Conservation (phyloP, 2,797 vertebrate species). For the Lates japonicus region DNA sequence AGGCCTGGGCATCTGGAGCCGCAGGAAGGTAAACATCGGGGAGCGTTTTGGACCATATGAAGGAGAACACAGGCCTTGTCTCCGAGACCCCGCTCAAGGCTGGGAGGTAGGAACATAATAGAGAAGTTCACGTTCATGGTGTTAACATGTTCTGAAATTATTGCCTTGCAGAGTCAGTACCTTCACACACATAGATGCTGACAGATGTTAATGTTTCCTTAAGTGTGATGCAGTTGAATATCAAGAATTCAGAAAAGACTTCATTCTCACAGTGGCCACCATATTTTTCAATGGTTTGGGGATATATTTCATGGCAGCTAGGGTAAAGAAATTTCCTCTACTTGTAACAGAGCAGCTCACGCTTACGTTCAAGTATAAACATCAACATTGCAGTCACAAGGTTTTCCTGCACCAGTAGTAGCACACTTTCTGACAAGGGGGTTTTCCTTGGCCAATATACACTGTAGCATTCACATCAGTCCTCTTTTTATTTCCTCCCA, state of each 20-base stretch:
- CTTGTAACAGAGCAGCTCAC: slow-evolving; percentile 17
- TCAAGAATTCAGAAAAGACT: not conserved
- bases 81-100: slow-evolving; percentile 88
- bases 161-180: slow-evolving; percentile 1
- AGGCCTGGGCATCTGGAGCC: slow-evolving; percentile 94
- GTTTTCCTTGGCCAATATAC: slow-evolving; percentile 44
- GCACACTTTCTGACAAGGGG: slow-evolving; percentile 35
- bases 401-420: slow-evolving; percentile 39
- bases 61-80: slow-evolving; percentile 87
- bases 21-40: slow-evolving; percentile 91
- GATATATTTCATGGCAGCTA: slow-evolving; percentile 20
- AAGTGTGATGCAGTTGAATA: not conserved
- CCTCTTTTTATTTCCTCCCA: slow-evolving; percentile 60
- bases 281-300: not conserved
- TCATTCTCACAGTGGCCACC: not conserved
- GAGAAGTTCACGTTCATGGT: not conserved
- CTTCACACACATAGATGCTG: not conserved
- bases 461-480: slow-evolving; percentile 59
- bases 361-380: slow-evolving; percentile 37
- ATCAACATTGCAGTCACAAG: slow-evolving; percentile 29
- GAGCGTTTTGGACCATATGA: slow-evolving; percentile 95
- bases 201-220: not conserved
- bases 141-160: not conserved
- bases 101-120: slow-evolving; percentile 92
- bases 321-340: slow-evolving; percentile 5